phyloP scores from a whole-genome alignment of 2,113 vertebrate genomes.

The Odontesthes bonariensis region DNA sequence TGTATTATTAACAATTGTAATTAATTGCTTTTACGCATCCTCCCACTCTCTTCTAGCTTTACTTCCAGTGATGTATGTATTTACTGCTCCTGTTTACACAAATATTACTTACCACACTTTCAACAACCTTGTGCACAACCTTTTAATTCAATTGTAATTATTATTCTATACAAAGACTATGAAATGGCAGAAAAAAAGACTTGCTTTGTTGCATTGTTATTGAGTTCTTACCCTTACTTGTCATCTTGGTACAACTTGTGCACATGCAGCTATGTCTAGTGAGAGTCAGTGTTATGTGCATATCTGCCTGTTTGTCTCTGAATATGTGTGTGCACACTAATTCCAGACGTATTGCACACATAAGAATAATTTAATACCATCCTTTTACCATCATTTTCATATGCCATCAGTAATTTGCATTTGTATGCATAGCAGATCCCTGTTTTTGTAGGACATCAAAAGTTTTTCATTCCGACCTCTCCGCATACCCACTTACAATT shows the following conservation, averaged over 20 bases:
- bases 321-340: conserved; percentile 16
- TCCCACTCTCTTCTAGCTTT: too few relatives aligned
- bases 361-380: conserved; percentile 33
- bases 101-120: background rate
- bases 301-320: conserved; percentile 23
- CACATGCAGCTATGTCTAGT: background rate
- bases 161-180: background rate
- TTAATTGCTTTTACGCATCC: too few relatives aligned
- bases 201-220: background rate
- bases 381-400: conserved; percentile 67
- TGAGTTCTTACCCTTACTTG: background rate
- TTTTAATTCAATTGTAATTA: too few relatives aligned
- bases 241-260: background rate
- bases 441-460: conserved; percentile 72
- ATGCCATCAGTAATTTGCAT: conserved; percentile 60
- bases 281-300: conserved; percentile 15
- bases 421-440: conserved; percentile 43
- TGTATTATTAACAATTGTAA: too few relatives aligned
- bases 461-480: conserved; percentile 40
- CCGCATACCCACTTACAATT: conserved; percentile 42
- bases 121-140: background rate
- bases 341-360: too few relatives aligned
- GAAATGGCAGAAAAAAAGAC: background rate
- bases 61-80: background rate
- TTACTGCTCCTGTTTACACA: background rate